These are phyloP conservation scores for Spisula solida DNA, from an alignment of 2,888 invertebrate genomes.

Conservation along the genomic window DNA sequence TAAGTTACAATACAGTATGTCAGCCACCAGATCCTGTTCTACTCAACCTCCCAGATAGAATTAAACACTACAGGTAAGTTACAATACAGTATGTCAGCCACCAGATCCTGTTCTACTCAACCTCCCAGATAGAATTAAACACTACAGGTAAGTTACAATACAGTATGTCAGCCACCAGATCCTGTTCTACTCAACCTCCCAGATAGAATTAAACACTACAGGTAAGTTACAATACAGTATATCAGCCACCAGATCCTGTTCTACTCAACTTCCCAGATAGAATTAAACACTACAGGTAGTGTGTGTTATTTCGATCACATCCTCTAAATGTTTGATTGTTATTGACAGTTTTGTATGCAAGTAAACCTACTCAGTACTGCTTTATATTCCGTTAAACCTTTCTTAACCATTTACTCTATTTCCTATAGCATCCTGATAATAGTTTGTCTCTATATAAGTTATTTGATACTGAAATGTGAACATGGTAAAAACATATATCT, in stretches of 20 bases:
- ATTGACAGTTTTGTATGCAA: too few relatives aligned
- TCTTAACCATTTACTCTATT: too few relatives aligned
- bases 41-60: conserved; percentile 68
- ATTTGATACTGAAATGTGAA: too few relatives aligned
- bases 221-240: conserved; percentile 82
- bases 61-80: conserved; percentile 74
- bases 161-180: conserved; percentile 81
- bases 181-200: conserved; percentile 76
- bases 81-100: conserved; percentile 82
- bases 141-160: conserved; percentile 79
- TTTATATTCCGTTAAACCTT: too few relatives aligned
- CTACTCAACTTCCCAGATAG: conserved; percentile 71
- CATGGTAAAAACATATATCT: too few relatives aligned
- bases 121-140: conserved; percentile 60
- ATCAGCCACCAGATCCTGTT: conserved; percentile 80
- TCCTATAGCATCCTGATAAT: too few relatives aligned
- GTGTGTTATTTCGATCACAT: too few relatives aligned
- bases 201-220: conserved; percentile 59
- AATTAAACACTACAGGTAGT: conserved; percentile 65
- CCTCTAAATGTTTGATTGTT: too few relatives aligned
- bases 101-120: conserved; percentile 79
- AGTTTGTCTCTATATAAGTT: too few relatives aligned
- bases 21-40: conserved; percentile 80
- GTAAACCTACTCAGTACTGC: too few relatives aligned
- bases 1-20: conserved; percentile 82